Conservation (phyloP, 1,140 invertebrate genomes). For the Anoplolepis gracilipes region DNA sequence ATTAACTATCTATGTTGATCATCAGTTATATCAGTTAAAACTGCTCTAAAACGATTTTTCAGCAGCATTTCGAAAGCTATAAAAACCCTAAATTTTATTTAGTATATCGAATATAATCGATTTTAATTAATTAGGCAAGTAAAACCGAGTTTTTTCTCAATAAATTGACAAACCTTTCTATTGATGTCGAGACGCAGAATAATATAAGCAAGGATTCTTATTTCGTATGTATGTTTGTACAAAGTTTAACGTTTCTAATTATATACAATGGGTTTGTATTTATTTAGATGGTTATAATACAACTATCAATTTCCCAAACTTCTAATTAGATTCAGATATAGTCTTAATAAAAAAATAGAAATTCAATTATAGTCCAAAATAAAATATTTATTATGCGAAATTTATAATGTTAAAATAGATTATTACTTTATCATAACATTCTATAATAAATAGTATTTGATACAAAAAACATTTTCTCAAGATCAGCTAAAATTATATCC, state of each 20-base stretch:
- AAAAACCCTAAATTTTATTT: neutral
- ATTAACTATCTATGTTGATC: no score
- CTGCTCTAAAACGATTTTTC: neutral
- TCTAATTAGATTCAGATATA: no score
- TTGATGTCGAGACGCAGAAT: neutral
- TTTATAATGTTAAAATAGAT: neutral
- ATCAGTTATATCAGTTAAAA: neutral
- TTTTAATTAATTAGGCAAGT: slow-evolving; percentile 8
- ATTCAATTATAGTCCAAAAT: neutral
- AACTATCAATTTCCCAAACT: neutral
- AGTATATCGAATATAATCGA: neutral
- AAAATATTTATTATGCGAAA: neutral
- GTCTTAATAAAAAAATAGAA: no score
- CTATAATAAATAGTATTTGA: no score
- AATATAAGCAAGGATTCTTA: slow-evolving; percentile 3
- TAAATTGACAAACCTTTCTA: neutral
- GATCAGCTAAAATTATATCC: no score
- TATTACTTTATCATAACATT: no score
- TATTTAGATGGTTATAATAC: neutral
- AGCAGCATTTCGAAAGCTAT: no score
- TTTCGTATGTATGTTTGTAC: no score
- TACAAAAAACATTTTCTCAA: no score
- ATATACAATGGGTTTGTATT: neutral
- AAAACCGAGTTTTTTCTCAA: neutral
- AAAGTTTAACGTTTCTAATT: neutral